Conservation (phyloP, 2,797 vertebrate genomes). For the Sitta carolinensis region DNA sequence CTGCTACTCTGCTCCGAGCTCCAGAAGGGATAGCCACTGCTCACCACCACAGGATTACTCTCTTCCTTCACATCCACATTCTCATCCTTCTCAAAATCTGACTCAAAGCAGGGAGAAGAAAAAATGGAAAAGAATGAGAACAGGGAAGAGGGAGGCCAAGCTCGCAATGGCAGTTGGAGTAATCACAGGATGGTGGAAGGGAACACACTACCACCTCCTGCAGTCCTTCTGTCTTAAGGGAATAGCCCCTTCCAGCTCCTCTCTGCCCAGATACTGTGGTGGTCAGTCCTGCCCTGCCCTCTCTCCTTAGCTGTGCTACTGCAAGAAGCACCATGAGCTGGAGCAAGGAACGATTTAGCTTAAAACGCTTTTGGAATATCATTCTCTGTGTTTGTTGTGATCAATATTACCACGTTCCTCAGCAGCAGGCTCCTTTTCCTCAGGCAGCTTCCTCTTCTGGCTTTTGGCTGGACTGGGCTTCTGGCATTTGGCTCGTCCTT, state of each 20-base stretch:
- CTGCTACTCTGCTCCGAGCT: slow-evolving; percentile 69
- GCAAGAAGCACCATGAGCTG: not conserved
- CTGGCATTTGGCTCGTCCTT: slow-evolving; percentile 58
- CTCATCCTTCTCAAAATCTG: slow-evolving; percentile 59
- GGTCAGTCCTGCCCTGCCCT: not conserved
- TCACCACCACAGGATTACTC: slow-evolving; percentile 61
- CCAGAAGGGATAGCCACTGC: slow-evolving; percentile 82
- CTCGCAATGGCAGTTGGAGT: not conserved
- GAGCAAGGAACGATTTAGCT: not conserved
- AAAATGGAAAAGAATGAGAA: not conserved
- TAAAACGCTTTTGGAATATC: not conserved
- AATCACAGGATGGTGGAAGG: not conserved
- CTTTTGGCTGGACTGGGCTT: slow-evolving; percentile 45
- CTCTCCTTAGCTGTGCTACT: not conserved
- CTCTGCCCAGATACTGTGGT: not conserved
- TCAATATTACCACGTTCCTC: slow-evolving; percentile 60
- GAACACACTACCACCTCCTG: not conserved
- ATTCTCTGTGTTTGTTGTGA: not conserved
- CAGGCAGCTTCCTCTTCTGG: slow-evolving; percentile 51
- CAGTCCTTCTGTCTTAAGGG: not conserved
- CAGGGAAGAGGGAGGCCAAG: not conserved
- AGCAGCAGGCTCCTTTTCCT: slow-evolving; percentile 14
- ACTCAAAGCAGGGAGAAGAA: not conserved
- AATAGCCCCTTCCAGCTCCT: not conserved
- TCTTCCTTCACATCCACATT: slow-evolving; percentile 54